Evolutionary conservation across 2,888 invertebrate genomes (phyloP), one percentile per base, ranked within the genome.

Genomic region (Melanotus villosus): DNA sequence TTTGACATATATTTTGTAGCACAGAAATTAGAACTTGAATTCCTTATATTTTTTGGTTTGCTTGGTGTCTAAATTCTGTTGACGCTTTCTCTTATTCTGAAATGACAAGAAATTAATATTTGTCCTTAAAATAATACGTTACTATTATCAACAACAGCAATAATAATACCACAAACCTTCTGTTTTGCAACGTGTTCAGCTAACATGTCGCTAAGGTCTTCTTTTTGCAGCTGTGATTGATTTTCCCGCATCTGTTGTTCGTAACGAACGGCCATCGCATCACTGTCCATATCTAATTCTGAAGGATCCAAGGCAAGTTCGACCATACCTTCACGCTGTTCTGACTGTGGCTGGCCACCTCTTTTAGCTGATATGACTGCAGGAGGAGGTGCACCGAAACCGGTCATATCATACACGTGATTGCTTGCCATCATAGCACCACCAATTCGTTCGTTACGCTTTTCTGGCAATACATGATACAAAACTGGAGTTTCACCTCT

Each of bases 371-470:
- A 84, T 21, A 86, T 84, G 0, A 86, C 86, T 3, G 89, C 88
- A 0, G 87, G 86, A 21, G 90, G 87, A 4, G 88, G 87, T 63
- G 86, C 87, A 6, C 87, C 88, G 6, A 90, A 91, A 19, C 89
- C 90, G 36, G 92, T 90, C 86, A 99, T 91, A 82, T 99, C 99
- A 83, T 99, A 99, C 0, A 98, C 96, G 84, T 99, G 99, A 0
- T 96, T 96, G 47, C 98, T 98, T 1, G 94, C 99, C 97, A 99
- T 98, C 98, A 99, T 98, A 0, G 92, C 90, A 64, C 93, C 93
- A 0, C 94, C 92, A 63, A 98, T 90, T 57, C 96, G 90, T 65
- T 98, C 98, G 23, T 93, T 92, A 73, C 95, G 93, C 80, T 97
- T 94, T 86, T 99, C 99, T 23, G 98, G 98, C 67, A 99, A 85